Evolutionary conservation across 2,888 invertebrate species (phyloP).

Genomic region (Drosophila paranaensis): DNA sequence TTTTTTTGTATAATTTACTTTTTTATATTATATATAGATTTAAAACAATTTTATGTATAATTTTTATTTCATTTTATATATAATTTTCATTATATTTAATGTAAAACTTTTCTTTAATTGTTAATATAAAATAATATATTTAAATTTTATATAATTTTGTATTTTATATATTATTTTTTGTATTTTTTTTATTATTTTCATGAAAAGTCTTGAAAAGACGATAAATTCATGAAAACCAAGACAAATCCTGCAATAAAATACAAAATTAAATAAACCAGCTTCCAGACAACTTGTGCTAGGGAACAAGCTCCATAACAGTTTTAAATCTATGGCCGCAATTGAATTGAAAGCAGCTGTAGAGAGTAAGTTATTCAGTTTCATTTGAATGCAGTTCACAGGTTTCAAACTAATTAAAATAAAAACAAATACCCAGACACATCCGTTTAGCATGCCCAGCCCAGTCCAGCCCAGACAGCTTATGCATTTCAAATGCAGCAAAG

Average conservation of each 20-base stretch:
- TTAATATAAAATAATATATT: too few relatives aligned
- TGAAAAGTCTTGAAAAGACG: too few relatives aligned
- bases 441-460: neutral
- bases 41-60: too few relatives aligned
- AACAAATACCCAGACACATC: conserved; percentile 1
- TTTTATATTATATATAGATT: too few relatives aligned
- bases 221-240: neutral
- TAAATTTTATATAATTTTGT: too few relatives aligned
- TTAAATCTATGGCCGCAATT: neutral
- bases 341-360: neutral
- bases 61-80: too few relatives aligned
- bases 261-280: neutral
- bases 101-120: too few relatives aligned
- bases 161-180: too few relatives aligned
- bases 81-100: too few relatives aligned
- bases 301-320: neutral
- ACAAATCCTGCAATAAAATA: neutral
- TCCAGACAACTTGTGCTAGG: neutral
- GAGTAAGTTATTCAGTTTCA: neutral
- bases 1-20: too few relatives aligned
- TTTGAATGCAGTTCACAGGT: neutral
- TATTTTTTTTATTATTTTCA: too few relatives aligned
- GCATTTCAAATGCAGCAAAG: neutral
- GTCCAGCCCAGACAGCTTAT: neutral
- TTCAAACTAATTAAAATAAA: conserved; percentile 1